Evolutionary conservation across 1,140 invertebrate species (phyloP), one percentile per base, ranked within the genome.

Genomic region (Anthonomus grandis): DNA sequence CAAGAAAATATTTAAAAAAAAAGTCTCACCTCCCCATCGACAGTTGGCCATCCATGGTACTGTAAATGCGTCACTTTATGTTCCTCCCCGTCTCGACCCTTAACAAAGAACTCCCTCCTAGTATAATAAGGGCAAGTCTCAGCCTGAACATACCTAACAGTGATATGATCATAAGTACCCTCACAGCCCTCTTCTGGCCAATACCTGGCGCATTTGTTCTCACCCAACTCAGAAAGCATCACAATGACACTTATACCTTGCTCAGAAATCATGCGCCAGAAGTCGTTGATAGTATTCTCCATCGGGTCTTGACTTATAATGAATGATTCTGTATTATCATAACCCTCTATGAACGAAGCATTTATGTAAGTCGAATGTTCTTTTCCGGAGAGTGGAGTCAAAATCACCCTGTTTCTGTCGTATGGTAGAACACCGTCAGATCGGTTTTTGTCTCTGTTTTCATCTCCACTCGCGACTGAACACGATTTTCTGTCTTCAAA

Each of bases 361-460:
- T 98, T 97, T 63, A 97, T 97, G 69, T 97, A 98, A 1, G 94
- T 95, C 21, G 92, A 94, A 71, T 91, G 89, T 72, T 96, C 93
- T 66, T 84, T 81, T 22, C 83, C 83, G 44, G 89, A 84, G 63
- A 93, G 78, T 6, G 91, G 91, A 18, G 85, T 86, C 8, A 92
- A 76, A 64, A 92, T 92, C 25, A 95, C 91, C 60, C 92, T 78
- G 78, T 93, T 94, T 66, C 90, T 82, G 74, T 95, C 91, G 75
- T 92, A 97, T 18, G 95, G 95, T 75, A 97, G 83, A 45, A 95
- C 85, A 60, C 85, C 81, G 59, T 90, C 86, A 69, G 87, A 87
- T 68, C 93, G 82, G 77, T 98, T 97, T 72, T 94, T 93, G 36
- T 81, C 78, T 63, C 83, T 84, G 74, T 97, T 91, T 62, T 95